phyloP scores from a whole-genome alignment of 2,888 invertebrate genomes.

The Drosophila anceps region DNA sequence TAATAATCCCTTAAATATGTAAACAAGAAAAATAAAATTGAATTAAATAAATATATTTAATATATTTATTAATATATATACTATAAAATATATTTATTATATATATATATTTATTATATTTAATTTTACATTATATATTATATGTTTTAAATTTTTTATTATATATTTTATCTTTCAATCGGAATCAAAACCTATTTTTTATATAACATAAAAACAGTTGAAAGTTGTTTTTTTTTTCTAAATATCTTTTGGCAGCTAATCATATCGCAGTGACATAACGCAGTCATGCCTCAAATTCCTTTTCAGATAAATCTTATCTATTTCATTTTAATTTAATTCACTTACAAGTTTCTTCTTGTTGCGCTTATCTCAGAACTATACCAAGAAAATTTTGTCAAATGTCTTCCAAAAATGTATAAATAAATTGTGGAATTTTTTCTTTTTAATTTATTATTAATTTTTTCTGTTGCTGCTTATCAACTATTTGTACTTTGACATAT shows the following conservation, averaged over 20 bases:
- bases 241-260: neutral
- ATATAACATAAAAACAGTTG: neutral
- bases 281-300: neutral
- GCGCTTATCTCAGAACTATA: neutral
- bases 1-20: too few species aligned
- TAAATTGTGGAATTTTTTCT: neutral
- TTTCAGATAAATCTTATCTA: neutral
- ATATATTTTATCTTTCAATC: neutral
- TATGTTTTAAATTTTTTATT: too few species aligned
- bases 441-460: neutral
- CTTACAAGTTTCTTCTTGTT: neutral
- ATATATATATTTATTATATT: too few species aligned
- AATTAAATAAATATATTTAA: too few species aligned
- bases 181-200: neutral
- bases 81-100: too few species aligned
- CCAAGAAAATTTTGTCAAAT: too few species aligned
- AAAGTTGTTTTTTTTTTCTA: too few species aligned
- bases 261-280: neutral
- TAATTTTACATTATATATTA: too few species aligned
- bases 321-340: constrained; percentile 3
- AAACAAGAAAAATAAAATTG: too few species aligned
- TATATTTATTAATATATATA: too few species aligned
- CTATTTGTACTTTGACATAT: neutral
- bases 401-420: neutral
- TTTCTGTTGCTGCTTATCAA: neutral